phyloP scores from a whole-genome alignment of 2,797 vertebrate genomes.

The Danionella dracula region DNA sequence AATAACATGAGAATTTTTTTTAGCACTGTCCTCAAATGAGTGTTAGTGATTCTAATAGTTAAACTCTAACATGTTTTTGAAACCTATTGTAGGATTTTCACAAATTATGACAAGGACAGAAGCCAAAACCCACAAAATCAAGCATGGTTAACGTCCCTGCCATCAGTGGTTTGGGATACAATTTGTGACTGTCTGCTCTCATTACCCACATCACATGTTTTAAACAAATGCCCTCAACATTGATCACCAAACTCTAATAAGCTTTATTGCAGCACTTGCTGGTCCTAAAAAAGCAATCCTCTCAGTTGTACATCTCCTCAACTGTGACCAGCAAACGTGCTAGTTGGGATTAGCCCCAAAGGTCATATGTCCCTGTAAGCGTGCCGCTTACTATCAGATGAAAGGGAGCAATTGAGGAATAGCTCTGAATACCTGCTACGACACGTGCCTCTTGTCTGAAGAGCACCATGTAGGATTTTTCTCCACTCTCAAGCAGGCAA shows the following conservation, averaged over 20 bases:
- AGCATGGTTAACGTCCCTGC: background rate
- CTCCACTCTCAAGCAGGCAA: background rate
- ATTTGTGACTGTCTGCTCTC: background rate
- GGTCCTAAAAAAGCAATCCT: slow-evolving; percentile 21
- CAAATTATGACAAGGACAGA: too few relatives aligned
- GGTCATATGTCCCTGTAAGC: slow-evolving; percentile 21
- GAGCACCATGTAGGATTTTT: background rate
- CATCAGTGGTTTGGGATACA: background rate
- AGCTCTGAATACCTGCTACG: slow-evolving; percentile 23
- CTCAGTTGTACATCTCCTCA: slow-evolving; percentile 6
- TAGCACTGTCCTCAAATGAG: too few relatives aligned
- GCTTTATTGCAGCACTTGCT: background rate
- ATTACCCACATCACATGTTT: background rate
- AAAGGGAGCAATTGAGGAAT: slow-evolving; percentile 27
- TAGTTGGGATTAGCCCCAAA: slow-evolving; percentile 19
- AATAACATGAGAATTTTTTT: too few relatives aligned
- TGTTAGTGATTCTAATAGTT: too few relatives aligned
- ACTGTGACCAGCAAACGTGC: slow-evolving; percentile 20
- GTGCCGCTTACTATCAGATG: slow-evolving; percentile 10
- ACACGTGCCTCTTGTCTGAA: slow-evolving; percentile 11
- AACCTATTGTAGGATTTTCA: too few relatives aligned
- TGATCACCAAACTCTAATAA: background rate
- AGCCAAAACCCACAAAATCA: background rate
- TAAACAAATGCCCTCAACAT: background rate
- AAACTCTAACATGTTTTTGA: too few relatives aligned